Base-by-base conservation (phyloP, 2,797 vertebrate species). In the Sebastes matsubarae region DNA sequence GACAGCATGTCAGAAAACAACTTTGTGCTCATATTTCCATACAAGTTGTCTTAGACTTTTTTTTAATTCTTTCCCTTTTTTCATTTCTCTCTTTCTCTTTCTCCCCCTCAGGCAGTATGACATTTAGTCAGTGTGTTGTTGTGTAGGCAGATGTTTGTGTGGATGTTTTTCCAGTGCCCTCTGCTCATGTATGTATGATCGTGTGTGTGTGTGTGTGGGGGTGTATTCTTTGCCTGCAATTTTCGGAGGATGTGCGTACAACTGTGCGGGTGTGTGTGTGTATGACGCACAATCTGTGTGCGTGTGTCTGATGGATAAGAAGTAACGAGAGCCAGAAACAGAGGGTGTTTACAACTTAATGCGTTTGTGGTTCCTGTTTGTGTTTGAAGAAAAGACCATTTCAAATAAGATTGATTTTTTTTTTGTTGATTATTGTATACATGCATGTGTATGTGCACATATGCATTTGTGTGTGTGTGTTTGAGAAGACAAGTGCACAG, bases 131-230 rank as follows among this genome's bases (percentile, higher is more conserved):
- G 50, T 76, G 50, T 80, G 57, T 64, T 46, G 8, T 69, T 71
- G 82, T 88, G 87, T 86, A 55, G 84, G 83, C 80, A 83, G 75
- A 76, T 75, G 73, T 66, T 79, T 76, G 77, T 60, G 30, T 58
- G 20, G n/a, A 52, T 72, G 61, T 24, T 16, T 57, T 63, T 64
- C 18, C 58, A 24, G 27, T 72, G 72, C 22, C 25, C 46, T 82
- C 58, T 81, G 68, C 59, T 64, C 59, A 36, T 72, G 50, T 25
- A 14, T 25, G n/a, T 50, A 10, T 66, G 36, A 55, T 24, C n/a
- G 4, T 59, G 5, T 69, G 32, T 64, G 16, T 61, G 57, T 75
- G n/a, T 66, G 42, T 60, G 50, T 9, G 90, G 81, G 69, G 81
- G 83, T 55, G 84, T 79, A 14, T 73, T 67, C 12, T 75, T 80